Conservation (phyloP, 2,888 invertebrate species). For the Trachelus iudaicus region DNA sequence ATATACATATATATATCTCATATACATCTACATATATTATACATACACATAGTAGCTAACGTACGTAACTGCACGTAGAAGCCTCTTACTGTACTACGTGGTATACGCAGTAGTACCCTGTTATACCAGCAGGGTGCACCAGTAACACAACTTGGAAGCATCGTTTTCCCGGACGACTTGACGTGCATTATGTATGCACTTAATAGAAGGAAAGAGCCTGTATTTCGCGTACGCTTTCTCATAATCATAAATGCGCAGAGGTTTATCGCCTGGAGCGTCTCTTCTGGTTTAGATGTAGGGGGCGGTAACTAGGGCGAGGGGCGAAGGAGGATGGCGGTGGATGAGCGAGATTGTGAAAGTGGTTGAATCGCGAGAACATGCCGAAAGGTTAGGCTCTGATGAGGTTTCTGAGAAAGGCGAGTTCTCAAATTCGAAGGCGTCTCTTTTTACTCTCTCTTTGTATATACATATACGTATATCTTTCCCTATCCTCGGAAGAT, state of each 20-base stretch:
- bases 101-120: too few relatives aligned
- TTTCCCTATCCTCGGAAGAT: slow-evolving; percentile 2
- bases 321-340: neutral
- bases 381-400: neutral
- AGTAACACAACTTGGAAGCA: neutral
- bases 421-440: slow-evolving; percentile 8
- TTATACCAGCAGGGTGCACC: neutral
- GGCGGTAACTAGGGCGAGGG: neutral
- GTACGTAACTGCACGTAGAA: neutral
- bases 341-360: neutral
- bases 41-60: neutral
- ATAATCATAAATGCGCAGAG: neutral
- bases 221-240: neutral
- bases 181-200: neutral
- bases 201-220: neutral
- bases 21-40: too few relatives aligned
- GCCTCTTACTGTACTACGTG: neutral
- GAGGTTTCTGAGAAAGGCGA: slow-evolving; percentile 13
- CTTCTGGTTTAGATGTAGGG: neutral
- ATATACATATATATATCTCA: too few relatives aligned
- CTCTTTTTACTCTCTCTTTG: slow-evolving; percentile 20
- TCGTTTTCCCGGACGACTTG: neutral
- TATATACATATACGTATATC: neutral
- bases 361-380: neutral
- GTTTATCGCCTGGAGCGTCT: neutral